A percentile compares a stretch with the other conserved stretches of the same genome.
Evolutionary conservation across 1,140 invertebrate species (phyloP).

Genomic region (Conus betulinus): DNA sequence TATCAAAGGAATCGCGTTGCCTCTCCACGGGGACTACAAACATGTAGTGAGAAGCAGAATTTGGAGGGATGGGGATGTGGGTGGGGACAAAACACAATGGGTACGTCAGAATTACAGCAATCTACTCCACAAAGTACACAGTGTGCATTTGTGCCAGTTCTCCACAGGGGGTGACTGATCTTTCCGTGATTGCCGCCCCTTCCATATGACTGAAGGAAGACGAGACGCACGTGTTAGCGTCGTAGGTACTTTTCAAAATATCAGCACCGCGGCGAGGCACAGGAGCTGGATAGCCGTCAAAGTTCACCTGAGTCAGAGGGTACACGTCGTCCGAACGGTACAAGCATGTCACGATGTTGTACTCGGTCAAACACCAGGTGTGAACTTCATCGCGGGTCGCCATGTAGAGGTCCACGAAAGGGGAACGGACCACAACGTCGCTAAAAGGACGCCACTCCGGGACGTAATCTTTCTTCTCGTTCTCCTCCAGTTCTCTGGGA

Average conservation of each 20-base stretch:
- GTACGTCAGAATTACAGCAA: too few species aligned
- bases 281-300: slow-evolving; percentile 26
- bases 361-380: slow-evolving; percentile 25
- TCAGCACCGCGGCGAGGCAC: slow-evolving; percentile 1
- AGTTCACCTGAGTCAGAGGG: slow-evolving; percentile 7
- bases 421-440: neutral
- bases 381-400: slow-evolving; percentile 24
- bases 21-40: too few species aligned
- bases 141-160: slow-evolving; percentile 13
- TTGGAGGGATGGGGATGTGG: too few species aligned
- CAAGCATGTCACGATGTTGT: neutral
- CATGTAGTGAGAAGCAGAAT: too few species aligned
- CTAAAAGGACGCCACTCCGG: neutral
- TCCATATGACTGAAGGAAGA: neutral
- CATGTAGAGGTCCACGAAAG: slow-evolving; percentile 39
- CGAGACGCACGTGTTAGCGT: neutral
- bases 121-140: neutral
- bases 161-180: neutral
- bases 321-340: neutral
- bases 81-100: too few species aligned
- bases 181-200: neutral
- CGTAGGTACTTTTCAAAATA: neutral
- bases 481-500: neutral
- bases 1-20: too few species aligned
- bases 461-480: neutral